These are phyloP conservation scores for Zaprionus vittiger DNA, from an alignment of 1,140 invertebrate species.

Conservation along the genomic window DNA sequence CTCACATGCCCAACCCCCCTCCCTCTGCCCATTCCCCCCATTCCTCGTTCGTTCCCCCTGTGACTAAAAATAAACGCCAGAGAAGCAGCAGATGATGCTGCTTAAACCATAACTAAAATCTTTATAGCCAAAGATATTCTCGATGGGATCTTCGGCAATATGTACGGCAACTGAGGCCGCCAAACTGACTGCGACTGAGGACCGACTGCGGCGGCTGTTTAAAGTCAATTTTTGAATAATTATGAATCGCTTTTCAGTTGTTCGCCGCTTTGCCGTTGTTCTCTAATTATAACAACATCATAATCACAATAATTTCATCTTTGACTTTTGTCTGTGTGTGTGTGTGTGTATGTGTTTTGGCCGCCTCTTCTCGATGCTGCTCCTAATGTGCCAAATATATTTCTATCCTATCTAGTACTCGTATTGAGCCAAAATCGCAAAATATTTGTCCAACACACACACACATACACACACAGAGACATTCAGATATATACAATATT, in stretches of 20 bases:
- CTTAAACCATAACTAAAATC: constrained; percentile 79
- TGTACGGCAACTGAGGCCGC: constrained; percentile 24
- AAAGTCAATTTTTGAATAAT: constrained; percentile 82
- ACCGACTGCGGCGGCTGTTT: constrained; percentile 61
- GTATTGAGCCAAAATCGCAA: constrained; percentile 48
- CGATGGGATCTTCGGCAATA: constrained; percentile 45
- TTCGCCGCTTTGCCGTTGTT: constrained; percentile 53
- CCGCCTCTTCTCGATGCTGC: constrained; percentile 53
- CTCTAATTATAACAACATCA: constrained; percentile 83
- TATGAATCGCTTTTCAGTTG: constrained; percentile 80
- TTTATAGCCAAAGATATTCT: constrained; percentile 65
- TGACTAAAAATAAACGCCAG: constrained; percentile 67
- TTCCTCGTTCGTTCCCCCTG: background rate
- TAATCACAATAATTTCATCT: constrained; percentile 77
- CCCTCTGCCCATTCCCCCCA: background rate
- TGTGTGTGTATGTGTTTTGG: constrained; percentile 33
- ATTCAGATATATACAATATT: constrained; percentile 19
- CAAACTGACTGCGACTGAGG: constrained; percentile 8
- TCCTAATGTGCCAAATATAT: constrained; percentile 80
- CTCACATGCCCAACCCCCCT: background rate
- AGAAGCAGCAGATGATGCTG: constrained; percentile 33
- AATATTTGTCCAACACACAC: constrained; percentile 53
- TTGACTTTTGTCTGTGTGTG: constrained; percentile 17
- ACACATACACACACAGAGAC: background rate
- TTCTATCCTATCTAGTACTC: constrained; percentile 69